phyloP scores from a whole-genome alignment of 2,797 vertebrate species.

The Sebastes reedi region DNA sequence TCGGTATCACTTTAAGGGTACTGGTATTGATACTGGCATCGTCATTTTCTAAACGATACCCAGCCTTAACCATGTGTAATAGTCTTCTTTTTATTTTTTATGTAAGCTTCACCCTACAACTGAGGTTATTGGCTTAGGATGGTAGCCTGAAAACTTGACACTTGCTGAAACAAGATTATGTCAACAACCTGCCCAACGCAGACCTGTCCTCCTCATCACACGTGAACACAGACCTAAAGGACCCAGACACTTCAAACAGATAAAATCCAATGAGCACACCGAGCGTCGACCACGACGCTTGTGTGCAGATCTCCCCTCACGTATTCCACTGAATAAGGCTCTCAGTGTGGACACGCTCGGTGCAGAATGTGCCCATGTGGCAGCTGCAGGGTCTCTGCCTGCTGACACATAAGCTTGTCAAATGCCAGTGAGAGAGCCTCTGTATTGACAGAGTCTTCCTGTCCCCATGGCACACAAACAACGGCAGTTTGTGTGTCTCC shows the following conservation, averaged over 20 bases:
- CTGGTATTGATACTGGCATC: no score
- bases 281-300: neutral
- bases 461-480: constrained; percentile 27
- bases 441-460: constrained; percentile 41
- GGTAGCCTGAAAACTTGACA: neutral
- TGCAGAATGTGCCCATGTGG: constrained; percentile 43
- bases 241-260: constrained; percentile 30
- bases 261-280: constrained; percentile 19
- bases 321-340: constrained; percentile 36
- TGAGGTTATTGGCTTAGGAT: neutral
- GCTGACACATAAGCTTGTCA: constrained; percentile 51
- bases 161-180: constrained; percentile 14
- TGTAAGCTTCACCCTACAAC: neutral
- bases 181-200: constrained; percentile 16
- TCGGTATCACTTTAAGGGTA: no score
- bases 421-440: constrained; percentile 44
- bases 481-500: constrained; percentile 1
- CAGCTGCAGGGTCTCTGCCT: constrained; percentile 51
- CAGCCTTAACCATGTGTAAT: neutral
- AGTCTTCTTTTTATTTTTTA: neutral
- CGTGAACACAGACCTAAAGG: constrained; percentile 25
- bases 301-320: neutral
- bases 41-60: no score
- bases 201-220: constrained; percentile 11
- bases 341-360: constrained; percentile 25